Base-by-base conservation (phyloP, 2,797 vertebrate genomes). In the Epinephelus coioides region DNA sequence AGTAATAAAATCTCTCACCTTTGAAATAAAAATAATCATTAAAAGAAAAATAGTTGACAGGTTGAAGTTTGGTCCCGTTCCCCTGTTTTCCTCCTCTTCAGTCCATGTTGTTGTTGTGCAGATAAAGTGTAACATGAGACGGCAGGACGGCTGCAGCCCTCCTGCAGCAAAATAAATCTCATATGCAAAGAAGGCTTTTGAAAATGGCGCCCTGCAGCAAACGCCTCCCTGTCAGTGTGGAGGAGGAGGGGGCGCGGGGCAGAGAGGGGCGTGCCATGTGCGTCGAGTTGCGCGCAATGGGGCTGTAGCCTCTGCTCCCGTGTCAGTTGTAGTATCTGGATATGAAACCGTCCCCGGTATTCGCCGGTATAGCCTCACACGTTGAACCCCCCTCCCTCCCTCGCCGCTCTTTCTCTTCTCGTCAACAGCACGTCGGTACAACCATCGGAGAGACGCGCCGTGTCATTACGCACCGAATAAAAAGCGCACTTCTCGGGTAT, bases 181-280 rank as follows among this genome's bases (percentile, higher is more conserved):
- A 50, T 81, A 88, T 77, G 87, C 83, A 85, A 90, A 91, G 73
- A 53, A 51, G 63, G 62, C 78, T 85, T 95, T 94, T 93, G 91
- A 94, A 95, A 94, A 91, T 94, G 92, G 94, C 94, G 94, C 94
- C 86, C 60, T 73, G 76, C 59, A 69, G 87, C 83, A 88, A 84
- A 91, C 87, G 63, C 83, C 84, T 84, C 87, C 82, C 65, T 51
- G 84, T 84, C 85, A 67, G 53, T 18, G 78, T 55, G 59, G 72
- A 49, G 76, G 40, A 23, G 61, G 84, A 27, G 44, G 47, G 43
- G 54, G 71, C 1, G 68, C 7, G 64, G 46, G 43, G 59, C 18
- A 5, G 49, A 3, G 56, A 76, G 69, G 81, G 74, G 84, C 68
- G 86, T 81, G 85, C 73, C 78, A 53, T 82, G 70, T 54, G 69